Conservation (phyloP, 2,888 invertebrate genomes). For the Chymomyza procnemis region DNA sequence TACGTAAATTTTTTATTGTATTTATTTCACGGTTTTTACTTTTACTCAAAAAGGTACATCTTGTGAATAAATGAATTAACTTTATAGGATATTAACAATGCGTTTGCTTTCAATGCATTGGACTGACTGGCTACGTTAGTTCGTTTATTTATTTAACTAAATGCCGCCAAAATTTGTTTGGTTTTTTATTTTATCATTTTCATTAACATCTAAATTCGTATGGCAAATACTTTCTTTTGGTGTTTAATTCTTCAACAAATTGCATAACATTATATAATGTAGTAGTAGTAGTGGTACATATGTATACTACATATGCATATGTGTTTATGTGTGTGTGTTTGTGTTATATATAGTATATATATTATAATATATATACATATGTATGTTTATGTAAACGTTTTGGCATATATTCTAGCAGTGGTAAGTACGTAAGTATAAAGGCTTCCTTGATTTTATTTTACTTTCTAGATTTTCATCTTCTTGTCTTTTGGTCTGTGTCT, state of each 20-base stretch:
- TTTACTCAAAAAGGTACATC: slow-evolving; percentile 73
- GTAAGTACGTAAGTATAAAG: background rate
- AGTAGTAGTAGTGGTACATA: too few relatives aligned
- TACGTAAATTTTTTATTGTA: slow-evolving; percentile 60
- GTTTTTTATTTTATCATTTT: background rate
- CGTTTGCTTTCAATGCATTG: slow-evolving; percentile 10
- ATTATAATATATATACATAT: too few relatives aligned
- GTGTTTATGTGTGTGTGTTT: background rate
- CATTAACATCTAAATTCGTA: slow-evolving; percentile 59
- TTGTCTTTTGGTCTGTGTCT: slow-evolving; percentile 29
- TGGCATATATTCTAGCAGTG: slow-evolving; percentile 17
- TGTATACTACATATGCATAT: too few relatives aligned
- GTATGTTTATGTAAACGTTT: background rate
- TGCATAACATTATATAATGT: slow-evolving; percentile 33
- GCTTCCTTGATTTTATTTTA: background rate
- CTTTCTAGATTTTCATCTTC: background rate
- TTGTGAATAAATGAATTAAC: slow-evolving; percentile 68
- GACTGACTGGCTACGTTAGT: slow-evolving; percentile 32
- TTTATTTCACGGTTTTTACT: slow-evolving; percentile 72
- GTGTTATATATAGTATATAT: too few relatives aligned
- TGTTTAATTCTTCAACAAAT: slow-evolving; percentile 54
- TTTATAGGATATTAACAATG: slow-evolving; percentile 31
- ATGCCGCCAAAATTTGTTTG: slow-evolving; percentile 33
- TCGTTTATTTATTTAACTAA: slow-evolving; percentile 40
- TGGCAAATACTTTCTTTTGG: slow-evolving; percentile 67